These are phyloP conservation scores for Virgularia gustaviana DNA, from an alignment of 92 coral and sea anemone genomes.

Conservation along the genomic window DNA sequence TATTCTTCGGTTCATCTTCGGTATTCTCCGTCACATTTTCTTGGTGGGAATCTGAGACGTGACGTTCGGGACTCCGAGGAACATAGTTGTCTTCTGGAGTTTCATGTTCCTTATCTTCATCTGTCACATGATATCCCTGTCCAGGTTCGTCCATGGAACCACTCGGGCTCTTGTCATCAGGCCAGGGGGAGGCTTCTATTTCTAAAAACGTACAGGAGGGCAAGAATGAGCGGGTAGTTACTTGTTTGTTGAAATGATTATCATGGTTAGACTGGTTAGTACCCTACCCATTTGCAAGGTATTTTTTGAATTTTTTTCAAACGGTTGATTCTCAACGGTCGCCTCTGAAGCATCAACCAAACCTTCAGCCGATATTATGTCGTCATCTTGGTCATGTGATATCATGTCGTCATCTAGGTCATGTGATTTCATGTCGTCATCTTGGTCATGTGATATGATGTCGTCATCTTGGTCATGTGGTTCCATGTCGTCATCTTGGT, in stretches of 20 bases:
- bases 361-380: not conserved
- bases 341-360: not conserved
- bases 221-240: conserved; percentile 28
- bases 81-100: not conserved
- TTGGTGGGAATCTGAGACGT: no score
- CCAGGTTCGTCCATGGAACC: no score
- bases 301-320: no score
- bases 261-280: no score
- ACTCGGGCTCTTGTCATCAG: not conserved
- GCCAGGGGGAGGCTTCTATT: not conserved
- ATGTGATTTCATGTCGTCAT: not conserved
- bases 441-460: not conserved
- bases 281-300: no score
- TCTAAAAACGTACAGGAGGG: conserved; percentile 33
- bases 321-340: no score
- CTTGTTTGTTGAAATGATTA: no score
- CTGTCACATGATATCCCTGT: no score
- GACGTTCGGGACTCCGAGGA: no score
- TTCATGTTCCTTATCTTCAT: not conserved
- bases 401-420: not conserved
- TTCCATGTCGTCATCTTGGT: no score
- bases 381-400: not conserved
- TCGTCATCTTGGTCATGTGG: conserved; percentile 1
- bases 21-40: not conserved
- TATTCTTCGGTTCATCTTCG: not conserved